phyloP scores from a whole-genome alignment of 2,888 invertebrate genomes.

The Epiblema foenella region DNA sequence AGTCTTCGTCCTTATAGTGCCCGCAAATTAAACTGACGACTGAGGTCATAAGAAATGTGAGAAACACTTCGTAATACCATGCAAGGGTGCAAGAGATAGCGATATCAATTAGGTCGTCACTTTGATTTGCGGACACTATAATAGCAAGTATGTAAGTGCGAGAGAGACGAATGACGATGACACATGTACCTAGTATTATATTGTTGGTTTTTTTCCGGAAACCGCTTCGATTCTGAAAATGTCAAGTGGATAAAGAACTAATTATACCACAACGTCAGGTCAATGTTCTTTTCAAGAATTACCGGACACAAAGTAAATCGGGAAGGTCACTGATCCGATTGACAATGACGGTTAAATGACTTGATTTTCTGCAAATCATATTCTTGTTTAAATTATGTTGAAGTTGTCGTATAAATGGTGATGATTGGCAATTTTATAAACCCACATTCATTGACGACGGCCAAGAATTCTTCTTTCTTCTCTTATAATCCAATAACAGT shows the following conservation, averaged over 20 bases:
- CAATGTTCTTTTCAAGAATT: constrained; percentile 31
- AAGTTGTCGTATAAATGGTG: background rate
- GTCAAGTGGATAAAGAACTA: constrained; percentile 14
- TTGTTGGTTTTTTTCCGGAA: background rate
- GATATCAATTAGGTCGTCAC: too few relatives aligned
- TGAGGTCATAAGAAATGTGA: too few relatives aligned
- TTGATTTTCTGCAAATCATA: constrained; percentile 42
- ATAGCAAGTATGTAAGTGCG: too few relatives aligned
- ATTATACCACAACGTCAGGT: constrained; percentile 10
- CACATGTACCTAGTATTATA: too few relatives aligned
- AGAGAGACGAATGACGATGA: too few relatives aligned
- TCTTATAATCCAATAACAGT: background rate
- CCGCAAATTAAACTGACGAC: too few relatives aligned
- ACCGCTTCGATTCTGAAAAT: background rate
- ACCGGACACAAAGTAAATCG: constrained; percentile 29
- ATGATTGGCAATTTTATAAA: background rate
- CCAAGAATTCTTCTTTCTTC: too few relatives aligned
- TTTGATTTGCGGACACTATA: too few relatives aligned
- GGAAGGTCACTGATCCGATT: constrained; percentile 29
- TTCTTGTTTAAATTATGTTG: constrained; percentile 1
- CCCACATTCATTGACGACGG: background rate
- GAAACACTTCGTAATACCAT: too few relatives aligned
- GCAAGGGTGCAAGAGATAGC: too few relatives aligned
- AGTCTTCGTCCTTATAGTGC: background rate
- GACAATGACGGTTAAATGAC: constrained; percentile 38